Conservation (phyloP, 2,797 vertebrate genomes). For the Nannoperca australis region DNA sequence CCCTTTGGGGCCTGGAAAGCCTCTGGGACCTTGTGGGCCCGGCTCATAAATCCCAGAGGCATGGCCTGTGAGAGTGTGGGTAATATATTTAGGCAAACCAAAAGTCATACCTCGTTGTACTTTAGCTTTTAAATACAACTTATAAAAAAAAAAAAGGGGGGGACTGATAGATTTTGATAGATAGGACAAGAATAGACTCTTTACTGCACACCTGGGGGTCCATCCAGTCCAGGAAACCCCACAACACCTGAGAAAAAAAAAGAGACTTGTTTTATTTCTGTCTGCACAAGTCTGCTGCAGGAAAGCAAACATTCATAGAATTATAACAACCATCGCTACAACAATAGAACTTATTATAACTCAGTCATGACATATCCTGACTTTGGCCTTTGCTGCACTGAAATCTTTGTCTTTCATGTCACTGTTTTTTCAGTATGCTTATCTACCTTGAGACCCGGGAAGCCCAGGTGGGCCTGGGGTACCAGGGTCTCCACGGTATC, state of each 20-base stretch:
- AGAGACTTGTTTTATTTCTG: constrained; percentile 8
- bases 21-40: constrained; percentile 45
- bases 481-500: constrained; percentile 70
- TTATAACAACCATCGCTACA: neutral
- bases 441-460: constrained; percentile 62
- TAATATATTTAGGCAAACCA: neutral
- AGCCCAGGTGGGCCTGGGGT: constrained; percentile 54
- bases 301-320: neutral
- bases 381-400: neutral
- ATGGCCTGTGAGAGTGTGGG: constrained; percentile 35
- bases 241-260: constrained; percentile 53
- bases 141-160: too few relatives aligned
- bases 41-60: constrained; percentile 26
- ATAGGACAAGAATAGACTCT: neutral
- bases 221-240: constrained; percentile 68
- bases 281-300: neutral
- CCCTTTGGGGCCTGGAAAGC: constrained; percentile 70
- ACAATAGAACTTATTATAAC: neutral
- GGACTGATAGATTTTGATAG: neutral
- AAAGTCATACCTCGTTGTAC: neutral
- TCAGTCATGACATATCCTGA: neutral
- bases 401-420: neutral
- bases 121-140: neutral
- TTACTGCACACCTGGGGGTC: constrained; percentile 68
- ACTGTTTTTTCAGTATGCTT: neutral